These are phyloP conservation scores for Dysmachus trigonus DNA, from an alignment of 2,888 invertebrate genomes.

Conservation along the genomic window DNA sequence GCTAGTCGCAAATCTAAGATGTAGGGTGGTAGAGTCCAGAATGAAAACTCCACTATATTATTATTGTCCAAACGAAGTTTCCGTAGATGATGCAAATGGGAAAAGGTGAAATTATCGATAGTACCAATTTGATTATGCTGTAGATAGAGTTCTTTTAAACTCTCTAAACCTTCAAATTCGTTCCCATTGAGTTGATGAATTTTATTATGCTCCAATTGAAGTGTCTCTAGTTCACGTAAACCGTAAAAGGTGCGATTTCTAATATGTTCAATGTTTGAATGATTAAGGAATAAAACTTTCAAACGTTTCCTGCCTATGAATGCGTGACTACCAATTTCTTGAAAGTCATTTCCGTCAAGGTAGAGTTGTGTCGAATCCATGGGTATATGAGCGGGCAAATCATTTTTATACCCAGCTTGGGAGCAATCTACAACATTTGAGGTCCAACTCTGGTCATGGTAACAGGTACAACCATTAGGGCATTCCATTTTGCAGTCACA, in stretches of 20 bases:
- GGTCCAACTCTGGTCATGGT: constrained; percentile 93
- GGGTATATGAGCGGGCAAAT: constrained; percentile 86
- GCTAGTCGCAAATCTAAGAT: constrained; percentile 76
- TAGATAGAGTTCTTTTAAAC: constrained; percentile 84
- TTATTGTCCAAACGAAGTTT: constrained; percentile 87
- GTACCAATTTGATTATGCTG: constrained; percentile 84
- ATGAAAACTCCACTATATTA: constrained; percentile 79
- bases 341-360: constrained; percentile 90
- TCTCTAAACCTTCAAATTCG: constrained; percentile 84
- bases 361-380: constrained; percentile 96
- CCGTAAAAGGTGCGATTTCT: constrained; percentile 93
- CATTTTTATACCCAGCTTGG: constrained; percentile 78
- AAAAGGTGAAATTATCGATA: constrained; percentile 86
- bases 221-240: constrained; percentile 77
- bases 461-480: constrained; percentile 91
- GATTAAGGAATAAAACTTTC: constrained; percentile 86
- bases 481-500: constrained; percentile 98
- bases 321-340: constrained; percentile 85
- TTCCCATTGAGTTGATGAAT: constrained; percentile 82
- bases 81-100: constrained; percentile 82
- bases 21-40: constrained; percentile 79
- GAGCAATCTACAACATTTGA: constrained; percentile 94
- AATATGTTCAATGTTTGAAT: constrained; percentile 84
- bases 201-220: constrained; percentile 88
- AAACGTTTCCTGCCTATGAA: constrained; percentile 94